Base-by-base conservation (phyloP, 2,113 vertebrate species). In the Sclerurus mexicanus region DNA sequence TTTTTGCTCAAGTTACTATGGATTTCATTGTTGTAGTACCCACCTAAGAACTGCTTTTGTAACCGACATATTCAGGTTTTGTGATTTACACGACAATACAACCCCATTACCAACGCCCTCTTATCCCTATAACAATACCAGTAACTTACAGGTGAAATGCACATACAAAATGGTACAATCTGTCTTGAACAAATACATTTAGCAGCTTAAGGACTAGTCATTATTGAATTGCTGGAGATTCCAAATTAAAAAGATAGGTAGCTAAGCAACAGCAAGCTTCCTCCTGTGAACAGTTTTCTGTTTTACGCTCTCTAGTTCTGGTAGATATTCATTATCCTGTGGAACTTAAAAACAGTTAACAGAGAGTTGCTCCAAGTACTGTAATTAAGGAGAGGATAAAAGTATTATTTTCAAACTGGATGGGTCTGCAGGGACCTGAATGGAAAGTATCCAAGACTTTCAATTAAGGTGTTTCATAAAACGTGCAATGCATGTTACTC, bases 251-350 rank as follows among this genome's bases (percentile, higher is more conserved):
- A 94, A 95, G 96, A 73, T 12, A 94, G 95, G 97, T 97, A 98
- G 95, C 97, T 97, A 97, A 97, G 98, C 97, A 98, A 98, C 97
- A 89, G 89, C 81, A 93, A 87, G 77, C 68, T 93, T 96, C 88
- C 93, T 93, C 85, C 83, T 96, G 95, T 78, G 93, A 97, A 93
- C 49, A 89, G 72, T 87, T 75, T 92, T 95, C 82, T 76, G 77
- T 68, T 64, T 78, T 53, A 93, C 0, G 7, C 63, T 95, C 88
- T 67, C 85, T 72, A 89, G 84, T 95, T 96, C 94, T 91, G 89
- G 53, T 80, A 90, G 89, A 97, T 35, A 24, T 91, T 97, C 87
- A 96, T 97, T 97, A 96, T 89, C 62, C 25, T 13, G 47, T 35
- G 77, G 78, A 97, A 98, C 90, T 96, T 96, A 78, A 96, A 92